phyloP scores from a whole-genome alignment of 2,888 invertebrate species.

The Slavum lentiscoides region DNA sequence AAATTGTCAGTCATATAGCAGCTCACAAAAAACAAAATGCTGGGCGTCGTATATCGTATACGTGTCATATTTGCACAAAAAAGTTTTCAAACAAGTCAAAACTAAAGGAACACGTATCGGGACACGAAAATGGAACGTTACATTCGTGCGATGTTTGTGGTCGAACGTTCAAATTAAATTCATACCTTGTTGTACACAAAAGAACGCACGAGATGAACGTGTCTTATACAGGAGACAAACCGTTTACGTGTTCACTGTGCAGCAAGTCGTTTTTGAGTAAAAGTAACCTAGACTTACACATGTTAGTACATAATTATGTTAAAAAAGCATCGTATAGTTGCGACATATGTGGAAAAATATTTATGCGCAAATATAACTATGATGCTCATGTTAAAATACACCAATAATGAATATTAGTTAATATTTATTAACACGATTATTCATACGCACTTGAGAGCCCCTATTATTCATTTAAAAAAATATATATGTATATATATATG shows the following conservation, averaged over 20 bases:
- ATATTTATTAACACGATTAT: constrained; percentile 1
- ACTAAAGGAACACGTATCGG: constrained; percentile 53
- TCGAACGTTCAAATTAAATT: constrained; percentile 55
- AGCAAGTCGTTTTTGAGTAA: constrained; percentile 55
- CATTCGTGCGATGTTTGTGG: constrained; percentile 56
- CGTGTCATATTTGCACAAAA: constrained; percentile 55
- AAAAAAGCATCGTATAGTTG: constrained; percentile 55
- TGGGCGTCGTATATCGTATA: constrained; percentile 54
- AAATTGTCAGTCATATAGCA: constrained; percentile 55
- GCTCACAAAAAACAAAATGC: constrained; percentile 55
- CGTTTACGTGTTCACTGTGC: constrained; percentile 54
- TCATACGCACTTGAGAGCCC: not conserved
- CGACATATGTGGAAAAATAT: constrained; percentile 56
- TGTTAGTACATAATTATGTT: constrained; percentile 55
- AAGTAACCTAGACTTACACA: constrained; percentile 55
- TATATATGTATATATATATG: too few species aligned
- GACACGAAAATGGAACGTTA: constrained; percentile 55
- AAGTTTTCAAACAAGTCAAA: constrained; percentile 55
- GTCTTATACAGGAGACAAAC: constrained; percentile 55
- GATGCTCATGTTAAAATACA: constrained; percentile 55
- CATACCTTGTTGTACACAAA: constrained; percentile 55
- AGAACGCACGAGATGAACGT: constrained; percentile 55
- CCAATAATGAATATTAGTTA: constrained; percentile 34
- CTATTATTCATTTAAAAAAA: constrained; percentile 10
- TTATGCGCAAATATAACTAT: constrained; percentile 55